A percentile compares a stretch with the other conserved stretches of the same genome.
Evolutionary conservation across 2,797 vertebrate species (phyloP).

Genomic region (Pangasius krempfi): DNA sequence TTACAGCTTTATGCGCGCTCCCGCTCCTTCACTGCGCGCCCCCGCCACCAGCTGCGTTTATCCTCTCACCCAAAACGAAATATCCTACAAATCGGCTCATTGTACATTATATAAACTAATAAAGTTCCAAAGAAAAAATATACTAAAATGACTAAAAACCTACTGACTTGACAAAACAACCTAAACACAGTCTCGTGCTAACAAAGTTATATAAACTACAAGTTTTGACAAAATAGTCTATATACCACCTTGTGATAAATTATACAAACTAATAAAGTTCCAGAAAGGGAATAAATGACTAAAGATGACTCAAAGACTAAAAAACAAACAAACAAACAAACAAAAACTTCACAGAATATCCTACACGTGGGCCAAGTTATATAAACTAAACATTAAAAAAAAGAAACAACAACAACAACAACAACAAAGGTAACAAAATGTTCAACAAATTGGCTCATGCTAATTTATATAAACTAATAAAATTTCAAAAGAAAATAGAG

Average conservation of each 20-base stretch:
- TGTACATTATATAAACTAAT: neutral
- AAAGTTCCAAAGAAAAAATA: neutral
- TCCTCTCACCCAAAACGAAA: neutral
- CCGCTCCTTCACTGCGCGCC: conserved; percentile 20
- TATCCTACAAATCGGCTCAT: neutral
- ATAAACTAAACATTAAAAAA: neutral
- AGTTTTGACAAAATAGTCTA: neutral
- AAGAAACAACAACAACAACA: neutral
- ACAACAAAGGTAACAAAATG: neutral
- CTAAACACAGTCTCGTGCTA: neutral
- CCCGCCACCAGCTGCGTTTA: conserved; percentile 19
- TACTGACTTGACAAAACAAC: neutral
- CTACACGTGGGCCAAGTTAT: too few species aligned
- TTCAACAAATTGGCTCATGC: neutral
- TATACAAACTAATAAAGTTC: neutral
- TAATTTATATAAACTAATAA: neutral
- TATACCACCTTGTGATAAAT: neutral
- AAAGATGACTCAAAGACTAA: neutral
- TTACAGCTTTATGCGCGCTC: conserved; percentile 92
- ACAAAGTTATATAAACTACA: neutral
- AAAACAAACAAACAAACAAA: neutral
- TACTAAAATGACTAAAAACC: neutral
- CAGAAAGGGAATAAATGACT: neutral
- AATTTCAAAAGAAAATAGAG: neutral
- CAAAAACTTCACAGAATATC: neutral